phyloP scores from a whole-genome alignment of 1,140 invertebrate species.

The Drosophila serrata region DNA sequence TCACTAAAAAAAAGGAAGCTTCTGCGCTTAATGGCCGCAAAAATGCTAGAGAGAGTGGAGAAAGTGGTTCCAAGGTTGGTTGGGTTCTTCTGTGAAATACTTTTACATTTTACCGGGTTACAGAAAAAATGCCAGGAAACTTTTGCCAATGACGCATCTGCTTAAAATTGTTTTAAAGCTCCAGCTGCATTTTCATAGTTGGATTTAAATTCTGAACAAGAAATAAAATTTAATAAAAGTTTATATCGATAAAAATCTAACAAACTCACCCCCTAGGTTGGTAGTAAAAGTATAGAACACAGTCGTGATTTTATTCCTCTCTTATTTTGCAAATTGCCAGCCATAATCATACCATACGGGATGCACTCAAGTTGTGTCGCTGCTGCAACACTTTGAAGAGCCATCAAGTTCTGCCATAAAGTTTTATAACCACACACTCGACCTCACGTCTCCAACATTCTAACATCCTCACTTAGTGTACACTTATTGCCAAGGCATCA shows the following conservation, averaged over 20 bases:
- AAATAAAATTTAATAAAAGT: neutral
- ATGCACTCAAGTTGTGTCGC: constrained; percentile 17
- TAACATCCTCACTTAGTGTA: neutral
- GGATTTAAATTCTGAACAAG: neutral
- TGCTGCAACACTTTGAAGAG: constrained; percentile 7
- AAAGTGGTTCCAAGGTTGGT: constrained; percentile 7
- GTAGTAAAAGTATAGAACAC: neutral
- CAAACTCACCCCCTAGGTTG: neutral
- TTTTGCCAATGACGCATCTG: neutral
- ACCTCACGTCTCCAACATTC: neutral
- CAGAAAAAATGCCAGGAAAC: constrained; percentile 4
- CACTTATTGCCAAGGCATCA: constrained; percentile 13
- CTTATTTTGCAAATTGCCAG: constrained; percentile 1
- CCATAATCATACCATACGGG: neutral
- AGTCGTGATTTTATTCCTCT: neutral
- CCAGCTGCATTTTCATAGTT: neutral
- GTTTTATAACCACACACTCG: constrained; percentile 29
- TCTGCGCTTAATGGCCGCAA: constrained; percentile 24
- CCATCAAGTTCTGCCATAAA: constrained; percentile 36
- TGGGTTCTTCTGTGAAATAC: constrained; percentile 3
- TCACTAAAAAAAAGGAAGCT: constrained; percentile 18
- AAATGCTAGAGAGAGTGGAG: constrained; percentile 4
- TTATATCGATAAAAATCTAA: neutral
- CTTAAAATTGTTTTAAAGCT: neutral
- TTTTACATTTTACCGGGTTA: constrained; percentile 7